Evolutionary conservation across 2,888 invertebrate species (phyloP).

Genomic region (Phragmatobia fuliginosa): DNA sequence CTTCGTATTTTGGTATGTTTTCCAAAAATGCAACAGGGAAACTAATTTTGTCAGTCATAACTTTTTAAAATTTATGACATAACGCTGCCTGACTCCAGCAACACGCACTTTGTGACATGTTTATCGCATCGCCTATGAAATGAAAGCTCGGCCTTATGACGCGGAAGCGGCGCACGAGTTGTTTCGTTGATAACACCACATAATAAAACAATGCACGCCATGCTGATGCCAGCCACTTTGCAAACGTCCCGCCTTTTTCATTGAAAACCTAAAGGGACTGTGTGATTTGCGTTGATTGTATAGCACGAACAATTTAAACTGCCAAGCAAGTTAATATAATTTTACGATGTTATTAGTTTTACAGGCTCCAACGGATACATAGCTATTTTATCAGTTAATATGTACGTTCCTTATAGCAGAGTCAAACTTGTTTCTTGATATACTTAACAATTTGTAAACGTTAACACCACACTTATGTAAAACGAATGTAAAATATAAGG

Average conservation of each 20-base stretch:
- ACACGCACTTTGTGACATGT: slow-evolving; percentile 22
- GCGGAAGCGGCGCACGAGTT: slow-evolving; percentile 59
- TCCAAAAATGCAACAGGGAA: too few species aligned
- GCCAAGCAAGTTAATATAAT: slow-evolving; percentile 12
- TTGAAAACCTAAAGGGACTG: slow-evolving; percentile 48
- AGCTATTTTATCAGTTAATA: slow-evolving; percentile 12
- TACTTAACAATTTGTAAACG: slow-evolving; percentile 35
- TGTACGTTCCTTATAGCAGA: slow-evolving; percentile 26
- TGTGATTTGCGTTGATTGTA: slow-evolving; percentile 39
- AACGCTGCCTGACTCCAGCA: slow-evolving; percentile 26
- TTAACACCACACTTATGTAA: slow-evolving; percentile 45
- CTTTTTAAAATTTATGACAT: slow-evolving; percentile 24
- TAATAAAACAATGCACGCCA: slow-evolving; percentile 67
- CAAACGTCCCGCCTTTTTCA: slow-evolving; percentile 42
- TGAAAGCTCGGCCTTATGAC: slow-evolving; percentile 42
- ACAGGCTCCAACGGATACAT: slow-evolving; percentile 22
- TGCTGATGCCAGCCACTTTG: slow-evolving; percentile 45
- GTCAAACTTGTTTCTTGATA: slow-evolving; percentile 14
- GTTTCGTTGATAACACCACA: slow-evolving; percentile 58
- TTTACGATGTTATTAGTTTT: slow-evolving; percentile 31
- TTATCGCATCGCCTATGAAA: slow-evolving; percentile 45
- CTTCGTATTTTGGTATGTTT: too few species aligned
- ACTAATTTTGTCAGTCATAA: background rate
- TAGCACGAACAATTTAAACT: slow-evolving; percentile 21
- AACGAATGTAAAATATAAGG: slow-evolving; percentile 55